These are phyloP conservation scores for Cheilosia soror DNA, from an alignment of 2,888 invertebrate genomes.

Conservation along the genomic window DNA sequence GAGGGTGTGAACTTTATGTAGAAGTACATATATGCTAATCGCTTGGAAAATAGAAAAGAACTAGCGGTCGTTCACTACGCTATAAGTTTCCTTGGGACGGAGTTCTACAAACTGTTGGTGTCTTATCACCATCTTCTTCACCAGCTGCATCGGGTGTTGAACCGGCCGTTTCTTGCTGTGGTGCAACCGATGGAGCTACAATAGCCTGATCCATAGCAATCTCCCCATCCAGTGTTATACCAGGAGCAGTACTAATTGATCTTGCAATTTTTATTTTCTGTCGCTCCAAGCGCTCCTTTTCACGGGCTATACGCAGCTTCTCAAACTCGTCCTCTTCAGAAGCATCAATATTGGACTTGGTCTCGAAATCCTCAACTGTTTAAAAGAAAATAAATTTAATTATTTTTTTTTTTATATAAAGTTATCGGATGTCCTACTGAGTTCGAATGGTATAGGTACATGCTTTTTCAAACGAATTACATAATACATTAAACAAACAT, in stretches of 20 bases:
- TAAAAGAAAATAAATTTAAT: not conserved
- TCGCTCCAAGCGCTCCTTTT: conserved; percentile 88
- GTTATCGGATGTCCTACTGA: not conserved
- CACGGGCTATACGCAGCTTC: conserved; percentile 87
- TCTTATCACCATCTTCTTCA: conserved; percentile 41
- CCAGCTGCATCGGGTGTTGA: conserved; percentile 5
- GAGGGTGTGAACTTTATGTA: not conserved
- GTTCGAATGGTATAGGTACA: conserved; percentile 13
- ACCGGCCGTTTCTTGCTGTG: not conserved
- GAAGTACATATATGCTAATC: conserved; percentile 36
- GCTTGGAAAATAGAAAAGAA: conserved; percentile 70
- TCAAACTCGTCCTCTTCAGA: conserved; percentile 88
- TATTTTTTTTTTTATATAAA: not conserved
- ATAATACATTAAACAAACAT: conserved; percentile 29
- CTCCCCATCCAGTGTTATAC: conserved; percentile 76
- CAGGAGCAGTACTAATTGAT: conserved; percentile 83
- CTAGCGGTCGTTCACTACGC: conserved; percentile 57
- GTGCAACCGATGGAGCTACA: conserved; percentile 13
- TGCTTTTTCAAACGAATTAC: conserved; percentile 14
- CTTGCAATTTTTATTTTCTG: conserved; percentile 87
- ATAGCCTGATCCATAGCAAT: conserved; percentile 52
- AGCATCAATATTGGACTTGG: conserved; percentile 78
- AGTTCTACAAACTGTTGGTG: conserved; percentile 25
- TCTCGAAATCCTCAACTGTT: conserved; percentile 81
- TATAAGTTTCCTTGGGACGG: conserved; percentile 64